phyloP scores from a whole-genome alignment of 1,140 invertebrate genomes.

The Ridgeia piscesae region DNA sequence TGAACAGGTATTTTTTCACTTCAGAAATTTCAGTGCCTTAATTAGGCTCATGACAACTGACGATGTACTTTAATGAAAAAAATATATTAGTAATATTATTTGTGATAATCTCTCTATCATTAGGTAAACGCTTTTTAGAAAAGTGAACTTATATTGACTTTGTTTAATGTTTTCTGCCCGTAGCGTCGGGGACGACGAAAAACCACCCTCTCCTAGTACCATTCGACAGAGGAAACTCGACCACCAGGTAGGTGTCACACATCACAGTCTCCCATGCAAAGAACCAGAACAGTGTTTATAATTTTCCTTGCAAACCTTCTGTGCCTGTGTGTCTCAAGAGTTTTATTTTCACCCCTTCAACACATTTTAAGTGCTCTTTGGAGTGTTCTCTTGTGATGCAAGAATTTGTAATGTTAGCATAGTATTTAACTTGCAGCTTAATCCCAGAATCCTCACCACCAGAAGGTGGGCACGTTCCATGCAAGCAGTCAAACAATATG shows the following conservation, averaged over 20 bases:
- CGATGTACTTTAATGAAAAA: too few species aligned
- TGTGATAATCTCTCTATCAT: too few species aligned
- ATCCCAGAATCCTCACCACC: too few species aligned
- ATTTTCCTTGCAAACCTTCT: background rate
- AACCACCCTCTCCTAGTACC: slow-evolving; percentile 19
- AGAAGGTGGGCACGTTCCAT: too few species aligned
- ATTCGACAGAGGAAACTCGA: slow-evolving; percentile 25
- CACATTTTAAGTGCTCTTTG: background rate
- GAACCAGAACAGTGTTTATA: background rate
- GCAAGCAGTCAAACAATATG: too few species aligned
- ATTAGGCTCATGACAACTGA: too few species aligned
- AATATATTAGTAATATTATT: too few species aligned
- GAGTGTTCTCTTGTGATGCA: background rate
- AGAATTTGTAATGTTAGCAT: background rate
- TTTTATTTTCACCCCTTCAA: background rate
- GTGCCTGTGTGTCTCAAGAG: background rate
- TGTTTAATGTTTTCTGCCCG: background rate
- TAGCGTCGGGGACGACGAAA: slow-evolving; percentile 18
- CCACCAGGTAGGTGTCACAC: slow-evolving; percentile 15
- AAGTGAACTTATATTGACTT: background rate
- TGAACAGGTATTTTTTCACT: too few species aligned
- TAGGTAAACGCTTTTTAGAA: background rate
- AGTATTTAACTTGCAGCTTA: too few species aligned
- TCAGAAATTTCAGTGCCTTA: too few species aligned
- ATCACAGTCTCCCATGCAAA: background rate